Percentiles rank a stretch among this genome's conserved stretches.
phyloP scores from a whole-genome alignment of 2,888 invertebrate species.

The Calameuta pallipes region DNA sequence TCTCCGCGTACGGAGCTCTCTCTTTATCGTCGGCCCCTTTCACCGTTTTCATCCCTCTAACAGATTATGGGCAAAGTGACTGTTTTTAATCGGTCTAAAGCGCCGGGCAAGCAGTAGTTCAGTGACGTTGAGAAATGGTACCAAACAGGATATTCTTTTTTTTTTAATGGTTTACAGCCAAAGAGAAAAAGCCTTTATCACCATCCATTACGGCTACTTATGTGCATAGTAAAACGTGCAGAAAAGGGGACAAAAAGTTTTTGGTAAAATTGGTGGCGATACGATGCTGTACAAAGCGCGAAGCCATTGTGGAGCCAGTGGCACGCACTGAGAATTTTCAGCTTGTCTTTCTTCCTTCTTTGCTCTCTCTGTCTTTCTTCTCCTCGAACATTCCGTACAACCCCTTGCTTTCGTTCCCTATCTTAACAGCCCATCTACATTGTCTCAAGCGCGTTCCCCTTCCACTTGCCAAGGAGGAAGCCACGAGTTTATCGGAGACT shows the following conservation, averaged over 20 bases:
- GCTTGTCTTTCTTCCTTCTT: not conserved
- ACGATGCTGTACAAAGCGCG: not conserved
- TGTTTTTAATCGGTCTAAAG: not conserved
- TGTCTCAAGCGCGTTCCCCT: constrained; percentile 48
- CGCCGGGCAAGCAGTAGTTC: not conserved
- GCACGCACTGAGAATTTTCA: not conserved
- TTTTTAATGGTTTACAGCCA: not conserved
- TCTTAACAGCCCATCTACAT: constrained; percentile 63
- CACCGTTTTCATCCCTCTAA: not conserved
- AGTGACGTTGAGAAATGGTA: not conserved
- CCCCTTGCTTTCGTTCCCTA: constrained; percentile 43
- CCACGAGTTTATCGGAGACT: constrained; percentile 47
- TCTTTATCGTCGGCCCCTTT: not conserved
- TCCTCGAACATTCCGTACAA: constrained; percentile 13
- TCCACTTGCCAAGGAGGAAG: constrained; percentile 22
- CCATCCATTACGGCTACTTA: not conserved
- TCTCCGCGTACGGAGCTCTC: not conserved
- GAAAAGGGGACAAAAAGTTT: not conserved
- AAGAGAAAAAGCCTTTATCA: not conserved
- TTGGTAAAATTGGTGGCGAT: not conserved
- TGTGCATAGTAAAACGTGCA: not conserved
- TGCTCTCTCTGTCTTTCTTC: constrained; percentile 1
- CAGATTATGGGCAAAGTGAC: not conserved
- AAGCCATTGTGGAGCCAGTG: not conserved
- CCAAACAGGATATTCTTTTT: not conserved